Percentiles rank a stretch among this genome's conserved stretches.
These are phyloP conservation scores for Chlorops oryzae DNA, from an alignment of 1,140 invertebrate species.

Conservation along the genomic window DNA sequence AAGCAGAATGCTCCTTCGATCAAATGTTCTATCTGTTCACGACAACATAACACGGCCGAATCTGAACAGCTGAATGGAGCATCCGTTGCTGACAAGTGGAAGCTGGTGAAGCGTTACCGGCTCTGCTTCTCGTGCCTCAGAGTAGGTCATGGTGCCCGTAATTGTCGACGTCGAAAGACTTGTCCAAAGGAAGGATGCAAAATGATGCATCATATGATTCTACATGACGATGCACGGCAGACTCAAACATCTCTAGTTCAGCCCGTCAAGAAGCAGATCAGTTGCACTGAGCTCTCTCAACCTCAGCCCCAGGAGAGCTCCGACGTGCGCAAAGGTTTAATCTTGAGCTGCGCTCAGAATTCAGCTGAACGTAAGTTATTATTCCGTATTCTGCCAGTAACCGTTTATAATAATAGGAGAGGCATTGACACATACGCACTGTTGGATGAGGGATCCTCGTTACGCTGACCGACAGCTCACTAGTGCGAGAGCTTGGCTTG, in stretches of 20 bases:
- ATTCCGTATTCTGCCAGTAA: slow-evolving; percentile 9
- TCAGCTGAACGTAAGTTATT: neutral
- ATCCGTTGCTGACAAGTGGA: neutral
- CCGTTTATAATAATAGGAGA: neutral
- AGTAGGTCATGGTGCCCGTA: slow-evolving; percentile 1
- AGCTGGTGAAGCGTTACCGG: neutral
- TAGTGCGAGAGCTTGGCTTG: neutral
- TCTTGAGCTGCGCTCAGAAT: neutral
- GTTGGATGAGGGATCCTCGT: slow-evolving; percentile 9
- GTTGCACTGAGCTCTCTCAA: neutral
- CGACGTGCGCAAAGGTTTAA: neutral
- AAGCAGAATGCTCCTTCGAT: neutral
- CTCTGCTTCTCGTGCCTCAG: slow-evolving; percentile 10
- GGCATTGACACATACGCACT: slow-evolving; percentile 2
- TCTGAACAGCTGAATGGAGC: neutral
- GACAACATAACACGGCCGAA: neutral
- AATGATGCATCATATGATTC: slow-evolving; percentile 6
- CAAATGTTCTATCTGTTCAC: slow-evolving; percentile 5
- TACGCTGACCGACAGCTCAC: neutral
- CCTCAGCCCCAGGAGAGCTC: too few relatives aligned
- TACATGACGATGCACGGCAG: slow-evolving; percentile 4
- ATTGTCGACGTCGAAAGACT: neutral
- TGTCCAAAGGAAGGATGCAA: slow-evolving; percentile 9
- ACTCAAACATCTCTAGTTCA: neutral
- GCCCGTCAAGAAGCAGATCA: neutral